A percentile compares a stretch with the other conserved stretches of the same genome.
Conservation (phyloP, 2,797 vertebrate genomes). For the Phrynocephalus guinanensis region DNA sequence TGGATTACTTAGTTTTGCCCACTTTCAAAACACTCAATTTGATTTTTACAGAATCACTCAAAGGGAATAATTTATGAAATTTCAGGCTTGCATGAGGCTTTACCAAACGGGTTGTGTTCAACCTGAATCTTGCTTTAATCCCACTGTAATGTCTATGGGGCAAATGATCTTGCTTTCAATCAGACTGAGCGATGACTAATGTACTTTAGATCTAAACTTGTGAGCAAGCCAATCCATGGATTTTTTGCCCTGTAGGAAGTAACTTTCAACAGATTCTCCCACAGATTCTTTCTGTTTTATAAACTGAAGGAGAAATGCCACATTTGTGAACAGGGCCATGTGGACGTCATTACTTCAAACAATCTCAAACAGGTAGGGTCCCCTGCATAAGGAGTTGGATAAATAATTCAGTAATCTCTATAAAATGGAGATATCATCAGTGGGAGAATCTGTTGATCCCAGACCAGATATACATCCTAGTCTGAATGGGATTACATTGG, state of each 20-base stretch:
- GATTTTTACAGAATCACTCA: conserved; percentile 47
- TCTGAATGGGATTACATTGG: not conserved
- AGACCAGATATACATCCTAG: not conserved
- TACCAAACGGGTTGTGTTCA: not conserved
- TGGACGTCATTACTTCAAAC: too few species aligned
- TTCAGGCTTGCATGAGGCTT: not conserved
- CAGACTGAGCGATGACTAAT: not conserved
- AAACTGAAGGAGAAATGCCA: not conserved
- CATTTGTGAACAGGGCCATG: not conserved
- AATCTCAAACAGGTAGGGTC: not conserved
- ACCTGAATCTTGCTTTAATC: not conserved
- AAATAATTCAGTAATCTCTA: not conserved
- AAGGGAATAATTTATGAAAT: conserved; percentile 24
- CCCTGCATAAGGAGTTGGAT: not conserved
- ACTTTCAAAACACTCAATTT: conserved; percentile 42
- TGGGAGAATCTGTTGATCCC: not conserved
- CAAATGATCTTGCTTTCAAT: not conserved
- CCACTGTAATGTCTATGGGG: not conserved
- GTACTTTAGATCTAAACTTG: not conserved
- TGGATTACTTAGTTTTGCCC: conserved; percentile 60
- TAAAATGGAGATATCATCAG: not conserved
- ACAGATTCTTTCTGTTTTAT: not conserved
- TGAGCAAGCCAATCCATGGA: not conserved
- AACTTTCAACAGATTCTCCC: too few species aligned
- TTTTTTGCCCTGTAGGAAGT: not conserved